Evolutionary conservation across 92 coral and sea anemone species (phyloP).

Genomic region (Actinernus sp.): DNA sequence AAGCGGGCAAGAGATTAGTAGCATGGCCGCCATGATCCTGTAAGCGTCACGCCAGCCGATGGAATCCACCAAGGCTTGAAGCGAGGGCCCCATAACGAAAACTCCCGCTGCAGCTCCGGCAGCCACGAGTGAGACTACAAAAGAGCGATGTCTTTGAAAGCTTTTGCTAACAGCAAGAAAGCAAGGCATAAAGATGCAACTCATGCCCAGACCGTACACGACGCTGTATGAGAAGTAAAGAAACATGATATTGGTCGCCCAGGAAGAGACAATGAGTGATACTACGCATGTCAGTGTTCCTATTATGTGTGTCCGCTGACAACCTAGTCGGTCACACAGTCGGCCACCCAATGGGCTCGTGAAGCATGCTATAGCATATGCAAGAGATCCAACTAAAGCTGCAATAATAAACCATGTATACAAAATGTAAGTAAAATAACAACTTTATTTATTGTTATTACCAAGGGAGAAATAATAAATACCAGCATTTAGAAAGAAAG

Average conservation of each 20-base stretch:
- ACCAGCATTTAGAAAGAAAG: no score
- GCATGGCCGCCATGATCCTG: conserved; percentile 7
- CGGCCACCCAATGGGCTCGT: conserved; percentile 42
- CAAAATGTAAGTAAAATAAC: no score
- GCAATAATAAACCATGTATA: conserved; percentile 3
- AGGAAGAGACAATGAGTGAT: conserved; percentile 51
- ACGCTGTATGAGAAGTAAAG: conserved; percentile 48
- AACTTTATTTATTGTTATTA: no score
- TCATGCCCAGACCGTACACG: conserved; percentile 35
- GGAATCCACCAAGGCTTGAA: conserved; percentile 27
- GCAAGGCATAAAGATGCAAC: conserved; percentile 30
- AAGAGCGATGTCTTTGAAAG: conserved; percentile 28
- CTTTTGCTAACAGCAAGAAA: conserved; percentile 32
- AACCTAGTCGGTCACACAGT: conserved; percentile 32
- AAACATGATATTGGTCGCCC: conserved; percentile 20
- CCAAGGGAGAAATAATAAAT: no score
- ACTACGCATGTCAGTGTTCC: conserved; percentile 56
- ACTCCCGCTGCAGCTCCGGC: conserved; percentile 51
- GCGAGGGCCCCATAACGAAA: conserved; percentile 30
- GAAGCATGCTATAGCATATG: conserved; percentile 32
- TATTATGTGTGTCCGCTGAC: conserved; percentile 36
- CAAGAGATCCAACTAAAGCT: conserved; percentile 68
- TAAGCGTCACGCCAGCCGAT: conserved; percentile 40
- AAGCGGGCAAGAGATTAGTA: neutral
- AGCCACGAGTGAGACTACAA: conserved; percentile 29